Conservation (phyloP, 2,888 invertebrate genomes). For the Podabrus alpinus region DNA sequence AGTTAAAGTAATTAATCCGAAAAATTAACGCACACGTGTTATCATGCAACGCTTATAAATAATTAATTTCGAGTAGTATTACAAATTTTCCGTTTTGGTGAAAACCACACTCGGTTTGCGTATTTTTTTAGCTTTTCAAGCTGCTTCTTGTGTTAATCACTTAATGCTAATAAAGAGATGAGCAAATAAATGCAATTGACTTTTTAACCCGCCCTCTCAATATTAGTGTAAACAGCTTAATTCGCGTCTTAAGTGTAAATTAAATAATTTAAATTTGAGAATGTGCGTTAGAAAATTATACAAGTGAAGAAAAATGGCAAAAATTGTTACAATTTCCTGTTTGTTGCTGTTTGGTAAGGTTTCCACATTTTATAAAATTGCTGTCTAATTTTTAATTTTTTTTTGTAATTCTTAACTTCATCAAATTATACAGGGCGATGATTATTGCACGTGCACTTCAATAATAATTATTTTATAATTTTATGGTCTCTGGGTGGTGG, state of each 20-base stretch:
- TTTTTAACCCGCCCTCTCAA: constrained; percentile 24
- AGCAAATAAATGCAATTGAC: constrained; percentile 9
- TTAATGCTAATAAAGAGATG: not conserved
- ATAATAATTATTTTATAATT: too few species aligned
- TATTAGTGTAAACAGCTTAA: constrained; percentile 26
- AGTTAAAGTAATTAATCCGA: not conserved
- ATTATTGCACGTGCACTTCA: too few species aligned
- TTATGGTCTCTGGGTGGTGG: too few species aligned
- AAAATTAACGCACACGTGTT: not conserved
- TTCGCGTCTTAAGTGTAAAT: constrained; percentile 17
- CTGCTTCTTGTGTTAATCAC: not conserved
- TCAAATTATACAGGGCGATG: too few species aligned
- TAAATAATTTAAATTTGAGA: not conserved
- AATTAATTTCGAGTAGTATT: not conserved
- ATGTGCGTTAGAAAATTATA: constrained; percentile 11
- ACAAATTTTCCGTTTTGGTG: not conserved
- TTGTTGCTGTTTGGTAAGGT: not conserved
- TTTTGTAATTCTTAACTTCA: not conserved
- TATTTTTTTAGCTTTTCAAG: not conserved
- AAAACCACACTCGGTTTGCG: not conserved
- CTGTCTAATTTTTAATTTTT: not conserved
- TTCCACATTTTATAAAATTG: not conserved
- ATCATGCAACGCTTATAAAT: not conserved
- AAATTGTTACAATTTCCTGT: not conserved
- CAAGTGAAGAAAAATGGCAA: not conserved